Conservation (phyloP, 2,113 vertebrate species). For the Neogale vison region DNA sequence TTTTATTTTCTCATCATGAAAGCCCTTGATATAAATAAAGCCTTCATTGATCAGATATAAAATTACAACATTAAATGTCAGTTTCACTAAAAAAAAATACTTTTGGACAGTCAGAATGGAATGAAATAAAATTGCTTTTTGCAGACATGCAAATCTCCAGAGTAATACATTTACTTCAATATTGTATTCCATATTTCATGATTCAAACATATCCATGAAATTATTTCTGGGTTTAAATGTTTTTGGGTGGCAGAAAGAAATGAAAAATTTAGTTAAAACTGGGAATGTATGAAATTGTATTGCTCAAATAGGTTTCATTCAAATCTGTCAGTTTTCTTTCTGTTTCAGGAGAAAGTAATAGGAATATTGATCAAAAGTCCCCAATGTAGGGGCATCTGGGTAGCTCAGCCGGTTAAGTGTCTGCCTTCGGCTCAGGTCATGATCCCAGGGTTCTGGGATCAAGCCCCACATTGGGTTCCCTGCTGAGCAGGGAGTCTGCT, state of each 20-base stretch:
- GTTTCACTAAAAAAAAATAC: constrained; percentile 56
- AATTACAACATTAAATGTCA: constrained; percentile 75
- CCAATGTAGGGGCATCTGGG: too few relatives aligned
- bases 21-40: constrained; percentile 73
- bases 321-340: constrained; percentile 68
- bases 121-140: constrained; percentile 52
- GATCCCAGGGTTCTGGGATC: too few relatives aligned
- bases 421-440: too few relatives aligned
- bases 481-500: too few relatives aligned
- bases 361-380: constrained; percentile 53
- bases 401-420: too few relatives aligned
- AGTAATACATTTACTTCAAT: constrained; percentile 58
- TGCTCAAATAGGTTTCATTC: constrained; percentile 63
- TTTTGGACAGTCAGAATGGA: constrained; percentile 27
- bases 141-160: constrained; percentile 62
- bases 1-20: constrained; percentile 76
- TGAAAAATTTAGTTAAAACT: constrained; percentile 62
- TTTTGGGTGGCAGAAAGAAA: constrained; percentile 56
- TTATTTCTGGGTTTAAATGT: constrained; percentile 66
- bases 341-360: constrained; percentile 57
- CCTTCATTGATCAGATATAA: constrained; percentile 76
- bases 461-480: too few relatives aligned
- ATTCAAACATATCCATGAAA: constrained; percentile 57
- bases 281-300: constrained; percentile 52
- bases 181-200: constrained; percentile 51